phyloP scores from a whole-genome alignment of 1,140 invertebrate species.

The Oreohelix idahoensis region DNA sequence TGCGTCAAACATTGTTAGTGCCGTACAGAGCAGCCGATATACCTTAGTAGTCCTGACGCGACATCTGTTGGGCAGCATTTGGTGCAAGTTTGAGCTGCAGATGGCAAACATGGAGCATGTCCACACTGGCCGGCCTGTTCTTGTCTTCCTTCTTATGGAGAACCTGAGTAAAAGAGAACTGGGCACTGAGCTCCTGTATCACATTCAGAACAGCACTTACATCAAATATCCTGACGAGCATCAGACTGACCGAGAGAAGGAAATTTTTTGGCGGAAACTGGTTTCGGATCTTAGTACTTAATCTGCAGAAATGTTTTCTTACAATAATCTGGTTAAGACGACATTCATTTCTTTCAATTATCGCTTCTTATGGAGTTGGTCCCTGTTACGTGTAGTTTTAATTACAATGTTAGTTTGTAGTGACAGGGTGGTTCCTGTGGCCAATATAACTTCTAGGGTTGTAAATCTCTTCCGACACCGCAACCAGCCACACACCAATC shows the following conservation, averaged over 20 bases:
- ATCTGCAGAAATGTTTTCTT: no score
- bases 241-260: no score
- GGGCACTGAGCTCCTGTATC: constrained; percentile 48
- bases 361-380: no score
- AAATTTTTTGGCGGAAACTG: constrained; percentile 47
- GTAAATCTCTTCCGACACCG: no score
- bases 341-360: no score
- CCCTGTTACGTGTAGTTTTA: no score
- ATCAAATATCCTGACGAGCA: constrained; percentile 45
- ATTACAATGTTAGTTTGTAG: no score
- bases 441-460: no score
- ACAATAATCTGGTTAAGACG: no score
- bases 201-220: constrained; percentile 48
- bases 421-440: no score
- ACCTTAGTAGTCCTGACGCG: constrained; percentile 79
- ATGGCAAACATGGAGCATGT: constrained; percentile 60
- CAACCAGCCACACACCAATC: no score
- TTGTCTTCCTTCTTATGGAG: constrained; percentile 54
- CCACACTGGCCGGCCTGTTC: constrained; percentile 48
- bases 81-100: constrained; percentile 81
- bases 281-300: neutral
- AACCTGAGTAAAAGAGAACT: constrained; percentile 43
- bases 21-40: constrained; percentile 78
- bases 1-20: constrained; percentile 77
- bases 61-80: constrained; percentile 78